Evolutionary conservation across 2,797 vertebrate species (phyloP).

Genomic region (Tadarida brasiliensis): DNA sequence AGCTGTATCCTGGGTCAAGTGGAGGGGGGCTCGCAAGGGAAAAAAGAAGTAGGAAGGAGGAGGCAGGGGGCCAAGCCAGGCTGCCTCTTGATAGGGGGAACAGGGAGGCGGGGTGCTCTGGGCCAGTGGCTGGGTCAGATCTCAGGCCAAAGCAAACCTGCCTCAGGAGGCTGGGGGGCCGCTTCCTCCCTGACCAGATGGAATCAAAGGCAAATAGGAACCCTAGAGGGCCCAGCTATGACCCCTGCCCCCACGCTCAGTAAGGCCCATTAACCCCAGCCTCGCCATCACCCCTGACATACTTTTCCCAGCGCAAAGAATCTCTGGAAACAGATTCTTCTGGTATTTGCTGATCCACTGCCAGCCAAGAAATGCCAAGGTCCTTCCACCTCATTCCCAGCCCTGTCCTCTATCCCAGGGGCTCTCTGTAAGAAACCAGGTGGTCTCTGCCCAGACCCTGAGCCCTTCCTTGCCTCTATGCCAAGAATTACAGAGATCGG

Average conservation of each 20-base stretch:
- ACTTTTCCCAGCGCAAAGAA: conserved; percentile 19
- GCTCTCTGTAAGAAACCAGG: not conserved
- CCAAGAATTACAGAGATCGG: not conserved
- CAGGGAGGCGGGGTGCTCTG: conserved; percentile 49
- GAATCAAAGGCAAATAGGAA: conserved; percentile 83
- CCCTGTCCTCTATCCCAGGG: not conserved
- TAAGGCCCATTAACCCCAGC: conserved; percentile 60
- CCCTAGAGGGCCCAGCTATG: conserved; percentile 81
- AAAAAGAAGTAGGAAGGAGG: conserved; percentile 32
- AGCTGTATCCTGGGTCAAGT: not conserved
- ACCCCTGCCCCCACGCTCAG: conserved; percentile 74
- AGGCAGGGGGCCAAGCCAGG: not conserved
- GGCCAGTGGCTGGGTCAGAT: conserved; percentile 78
- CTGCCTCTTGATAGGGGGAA: conserved; percentile 70
- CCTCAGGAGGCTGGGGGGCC: conserved; percentile 59
- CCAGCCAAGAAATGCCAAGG: not conserved
- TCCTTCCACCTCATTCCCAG: not conserved
- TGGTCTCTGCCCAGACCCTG: not conserved
- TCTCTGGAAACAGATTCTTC: conserved; percentile 31
- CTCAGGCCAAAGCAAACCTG: conserved; percentile 80
- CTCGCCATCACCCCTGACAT: not conserved
- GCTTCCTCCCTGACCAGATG: conserved; percentile 74
- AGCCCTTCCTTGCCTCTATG: not conserved
- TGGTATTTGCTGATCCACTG: conserved; percentile 6
- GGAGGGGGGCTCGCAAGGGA: conserved; percentile 21